Evolutionary conservation across 2,888 invertebrate species (phyloP).

Genomic region (Lithodes maja): DNA sequence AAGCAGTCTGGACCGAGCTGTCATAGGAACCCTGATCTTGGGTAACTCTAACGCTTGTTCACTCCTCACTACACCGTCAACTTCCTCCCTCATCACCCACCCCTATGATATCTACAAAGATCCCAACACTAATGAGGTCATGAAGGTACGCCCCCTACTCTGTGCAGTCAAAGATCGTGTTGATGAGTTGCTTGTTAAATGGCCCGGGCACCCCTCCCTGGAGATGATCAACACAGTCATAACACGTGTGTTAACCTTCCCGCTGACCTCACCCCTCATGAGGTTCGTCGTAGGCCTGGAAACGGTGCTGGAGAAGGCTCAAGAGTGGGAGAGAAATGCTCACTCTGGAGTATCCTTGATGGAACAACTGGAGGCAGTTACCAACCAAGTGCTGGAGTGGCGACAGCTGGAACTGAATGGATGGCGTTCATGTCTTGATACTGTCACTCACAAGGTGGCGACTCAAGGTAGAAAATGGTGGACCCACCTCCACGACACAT

Average conservation of each 20-base stretch:
- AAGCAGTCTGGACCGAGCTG: conserved; percentile 69
- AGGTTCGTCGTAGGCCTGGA: conserved; percentile 94
- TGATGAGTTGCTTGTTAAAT: conserved; percentile 82
- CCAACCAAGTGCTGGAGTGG: conserved; percentile 91
- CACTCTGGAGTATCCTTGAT: conserved; percentile 88
- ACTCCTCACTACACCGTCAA: conserved; percentile 35
- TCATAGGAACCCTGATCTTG: conserved; percentile 66
- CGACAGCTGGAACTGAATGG: conserved; percentile 89
- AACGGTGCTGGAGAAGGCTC: conserved; percentile 82
- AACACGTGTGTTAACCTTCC: conserved; percentile 78
- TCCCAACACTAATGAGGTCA: conserved; percentile 85
- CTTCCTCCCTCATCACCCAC: conserved; percentile 56
- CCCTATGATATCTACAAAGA: conserved; percentile 88
- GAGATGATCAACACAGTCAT: conserved; percentile 78
- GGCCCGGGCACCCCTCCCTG: conserved; percentile 93
- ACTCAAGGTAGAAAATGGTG: conserved; percentile 88
- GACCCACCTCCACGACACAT: conserved; percentile 84
- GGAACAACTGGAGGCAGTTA: conserved; percentile 83
- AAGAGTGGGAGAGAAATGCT: conserved; percentile 95
- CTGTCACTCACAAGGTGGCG: conserved; percentile 79
- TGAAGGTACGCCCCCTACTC: conserved; percentile 83
- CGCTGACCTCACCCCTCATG: conserved; percentile 87
- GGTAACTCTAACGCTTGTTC: conserved; percentile 57
- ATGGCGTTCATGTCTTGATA: conserved; percentile 89
- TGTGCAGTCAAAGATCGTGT: conserved; percentile 80